Evolutionary conservation across 2,797 vertebrate species (phyloP), one percentile per base, ranked within the genome.

Genomic region (Poecilia gillii): DNA sequence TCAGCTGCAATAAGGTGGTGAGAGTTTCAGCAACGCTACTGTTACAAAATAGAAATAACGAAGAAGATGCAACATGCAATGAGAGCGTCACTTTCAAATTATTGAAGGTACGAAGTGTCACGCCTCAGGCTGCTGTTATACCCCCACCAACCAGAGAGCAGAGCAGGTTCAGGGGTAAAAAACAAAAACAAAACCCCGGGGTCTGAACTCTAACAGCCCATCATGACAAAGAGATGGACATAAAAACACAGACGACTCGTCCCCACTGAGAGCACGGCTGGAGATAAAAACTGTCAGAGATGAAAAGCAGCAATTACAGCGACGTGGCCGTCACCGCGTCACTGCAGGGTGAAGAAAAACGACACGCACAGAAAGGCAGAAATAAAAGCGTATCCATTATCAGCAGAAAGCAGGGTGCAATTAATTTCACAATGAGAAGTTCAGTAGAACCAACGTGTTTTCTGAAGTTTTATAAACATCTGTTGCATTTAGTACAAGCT

Each of bases 281-380:
- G 85, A 89, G 75, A 86, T 46, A 83, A 89, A 64, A 84, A 49
- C 76, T 68, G 81, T 77, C 80, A 11, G 72, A 8, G 84, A 88
- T 75, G 87, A 89, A 84, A 88, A 83, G 77, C 80, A 84, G 86
- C 85, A 91, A 91, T 91, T 91, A 90, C 62, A 18, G 7, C 72
- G 81, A 84, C 59, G 2, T 16, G 68, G 72, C 75, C 64, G 78
- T 84, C 78, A 84, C 20, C 20, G 49, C 20, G 20, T 23, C 71
- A 74, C 12, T 23, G 68, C 49, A 81, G 71, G 80, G 70, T 62
- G 49, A 79, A 84, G 74, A 70, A 64, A 78, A 76, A 82, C 8
- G 7, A 39, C 41, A 77, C 57, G 74, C 3, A 31, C 36, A 78
- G 39, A 72, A 7, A 64, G 14, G 72, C 0, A 51, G 31, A 74